A percentile compares a stretch with the other conserved stretches of the same genome.
phyloP scores from a whole-genome alignment of 1,140 invertebrate genomes.

The Mesaphorura yosii region DNA sequence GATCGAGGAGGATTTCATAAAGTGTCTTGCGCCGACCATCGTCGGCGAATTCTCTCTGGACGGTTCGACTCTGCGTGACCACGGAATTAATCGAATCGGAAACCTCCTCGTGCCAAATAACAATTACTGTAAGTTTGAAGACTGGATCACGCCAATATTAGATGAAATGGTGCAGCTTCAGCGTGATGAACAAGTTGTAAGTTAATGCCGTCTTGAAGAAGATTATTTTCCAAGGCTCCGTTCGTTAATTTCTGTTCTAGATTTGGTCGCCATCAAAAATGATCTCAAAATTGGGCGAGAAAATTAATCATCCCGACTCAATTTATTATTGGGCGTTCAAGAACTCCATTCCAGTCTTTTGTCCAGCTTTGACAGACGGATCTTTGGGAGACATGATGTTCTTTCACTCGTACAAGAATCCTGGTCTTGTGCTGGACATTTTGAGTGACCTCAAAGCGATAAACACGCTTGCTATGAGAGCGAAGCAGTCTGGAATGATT shows the following conservation, averaged over 20 bases:
- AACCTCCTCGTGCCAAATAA: slow-evolving; percentile 96
- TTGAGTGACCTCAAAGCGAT: slow-evolving; percentile 76
- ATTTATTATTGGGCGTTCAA: slow-evolving; percentile 97
- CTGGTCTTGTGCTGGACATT: slow-evolving; percentile 88
- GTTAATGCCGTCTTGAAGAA: background rate
- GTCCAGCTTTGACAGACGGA: slow-evolving; percentile 96
- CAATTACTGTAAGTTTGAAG: slow-evolving; percentile 97
- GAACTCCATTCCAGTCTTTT: slow-evolving; percentile 96
- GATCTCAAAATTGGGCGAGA: slow-evolving; percentile 68
- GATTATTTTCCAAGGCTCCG: background rate
- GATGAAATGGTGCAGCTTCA: slow-evolving; percentile 87
- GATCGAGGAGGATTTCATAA: slow-evolving; percentile 97
- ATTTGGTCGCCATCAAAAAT: slow-evolving; percentile 91
- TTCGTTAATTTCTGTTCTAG: slow-evolving; percentile 12
- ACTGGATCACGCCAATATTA: slow-evolving; percentile 92
- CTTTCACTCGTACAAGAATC: slow-evolving; percentile 88
- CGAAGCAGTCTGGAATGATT: slow-evolving; percentile 86
- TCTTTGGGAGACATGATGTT: slow-evolving; percentile 99
- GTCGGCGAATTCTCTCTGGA: slow-evolving; percentile 79
- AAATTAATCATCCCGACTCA: slow-evolving; percentile 80
- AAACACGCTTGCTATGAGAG: slow-evolving; percentile 91
- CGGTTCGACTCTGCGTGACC: slow-evolving; percentile 62
- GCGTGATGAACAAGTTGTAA: slow-evolving; percentile 45
- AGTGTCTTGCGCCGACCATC: slow-evolving; percentile 90
- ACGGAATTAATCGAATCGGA: slow-evolving; percentile 93